Base-by-base conservation (phyloP, 1,140 invertebrate species). In the Archivesica marissinica region DNA sequence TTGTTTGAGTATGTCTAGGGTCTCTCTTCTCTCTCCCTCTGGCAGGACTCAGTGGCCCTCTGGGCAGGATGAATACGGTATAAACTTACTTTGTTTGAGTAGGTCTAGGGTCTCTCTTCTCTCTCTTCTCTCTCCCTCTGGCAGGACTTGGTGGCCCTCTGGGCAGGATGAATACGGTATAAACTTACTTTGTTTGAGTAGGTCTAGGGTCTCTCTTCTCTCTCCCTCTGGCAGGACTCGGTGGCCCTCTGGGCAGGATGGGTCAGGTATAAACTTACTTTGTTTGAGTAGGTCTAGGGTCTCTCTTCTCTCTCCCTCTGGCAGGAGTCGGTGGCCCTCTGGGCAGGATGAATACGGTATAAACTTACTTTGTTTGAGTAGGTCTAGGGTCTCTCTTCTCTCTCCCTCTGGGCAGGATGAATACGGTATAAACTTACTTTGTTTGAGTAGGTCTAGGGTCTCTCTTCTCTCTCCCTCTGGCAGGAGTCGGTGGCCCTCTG, bases 371-470 rank as follows among this genome's bases (percentile, higher is more conserved):
- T n/a, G n/a, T n/a, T n/a, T 95, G 50, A 97, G 95, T 91, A 96
- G 95, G n/a, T n/a, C n/a, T n/a, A n/a, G n/a, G n/a, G n/a, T n/a
- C n/a, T n/a, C n/a, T n/a, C n/a, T n/a, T n/a, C n/a, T n/a, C n/a
- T n/a, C n/a, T n/a, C n/a, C n/a, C n/a, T n/a, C n/a, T n/a, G n/a
- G 96, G n/a, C n/a, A n/a, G n/a, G n/a, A n/a, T n/a, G n/a, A n/a
- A n/a, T n/a, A n/a, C n/a, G n/a, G n/a, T n/a, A n/a, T n/a, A 33
- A 41, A 91, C 95, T 95, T 93, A 98, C 97, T 97, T 95, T 97
- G 96, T 92, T 96, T 95, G 50, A 97, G 95, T 91, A 96, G 95
- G 13, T 95, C 94, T 0, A 98, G 92, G 6, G 97, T 97, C 89
- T 96, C 96, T 72, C 96, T 94, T 23, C 97, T 95, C 90, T 98